Conservation (phyloP, 2,113 vertebrate genomes). For the Gallinago undulata region DNA sequence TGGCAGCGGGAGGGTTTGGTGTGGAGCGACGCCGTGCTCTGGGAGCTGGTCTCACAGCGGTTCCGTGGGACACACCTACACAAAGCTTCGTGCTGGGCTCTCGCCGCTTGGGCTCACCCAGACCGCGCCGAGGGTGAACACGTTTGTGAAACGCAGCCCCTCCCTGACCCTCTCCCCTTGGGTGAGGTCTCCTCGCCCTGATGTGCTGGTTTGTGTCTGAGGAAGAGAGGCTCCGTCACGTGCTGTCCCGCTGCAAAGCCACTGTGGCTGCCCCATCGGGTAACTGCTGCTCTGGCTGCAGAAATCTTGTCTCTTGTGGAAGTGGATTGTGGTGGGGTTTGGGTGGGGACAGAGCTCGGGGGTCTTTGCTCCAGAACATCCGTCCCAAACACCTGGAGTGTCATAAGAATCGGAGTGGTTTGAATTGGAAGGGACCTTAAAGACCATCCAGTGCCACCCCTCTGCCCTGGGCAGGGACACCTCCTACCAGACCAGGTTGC, state of each 20-base stretch:
- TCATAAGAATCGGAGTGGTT: background rate
- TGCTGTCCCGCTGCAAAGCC: background rate
- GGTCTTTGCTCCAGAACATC: background rate
- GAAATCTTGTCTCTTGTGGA: background rate
- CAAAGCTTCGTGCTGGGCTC: background rate
- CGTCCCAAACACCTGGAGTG: too few species aligned
- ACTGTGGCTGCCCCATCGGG: fast-evolving
- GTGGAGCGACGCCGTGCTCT: fast-evolving
- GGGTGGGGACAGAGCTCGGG: background rate
- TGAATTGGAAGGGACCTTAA: background rate
- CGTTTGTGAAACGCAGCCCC: background rate
- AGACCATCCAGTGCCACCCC: background rate
- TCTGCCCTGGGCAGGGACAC: background rate
- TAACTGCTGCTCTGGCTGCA: background rate
- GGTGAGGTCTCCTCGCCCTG: background rate
- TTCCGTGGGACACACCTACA: background rate
- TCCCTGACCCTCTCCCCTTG: slow-evolving; percentile 10
- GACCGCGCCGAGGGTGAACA: background rate
- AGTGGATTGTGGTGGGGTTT: fast-evolving
- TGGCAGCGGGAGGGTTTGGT: fast-evolving
- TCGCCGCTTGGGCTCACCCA: background rate
- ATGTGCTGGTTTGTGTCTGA: background rate
- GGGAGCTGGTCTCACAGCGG: fast-evolving
- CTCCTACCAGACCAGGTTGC: background rate
- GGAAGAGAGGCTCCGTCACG: background rate